These are phyloP conservation scores for Gymnarchus niloticus DNA, from an alignment of 2,113 vertebrate genomes.

Conservation along the genomic window DNA sequence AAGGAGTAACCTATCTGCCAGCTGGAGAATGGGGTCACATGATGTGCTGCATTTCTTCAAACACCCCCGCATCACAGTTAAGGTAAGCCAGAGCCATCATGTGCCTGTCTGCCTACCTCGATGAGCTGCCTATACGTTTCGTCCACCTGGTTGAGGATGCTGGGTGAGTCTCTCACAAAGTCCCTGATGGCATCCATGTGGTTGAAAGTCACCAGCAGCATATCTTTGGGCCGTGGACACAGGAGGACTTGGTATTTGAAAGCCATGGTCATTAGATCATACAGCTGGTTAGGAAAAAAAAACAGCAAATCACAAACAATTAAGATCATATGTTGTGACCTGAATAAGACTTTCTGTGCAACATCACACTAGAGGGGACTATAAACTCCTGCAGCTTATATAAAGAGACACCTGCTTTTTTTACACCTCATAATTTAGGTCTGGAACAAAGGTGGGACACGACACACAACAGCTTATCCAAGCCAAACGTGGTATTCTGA, in stretches of 20 bases:
- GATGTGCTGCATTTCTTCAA: too few relatives aligned
- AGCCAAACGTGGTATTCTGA: background rate
- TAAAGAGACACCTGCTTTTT: too few relatives aligned
- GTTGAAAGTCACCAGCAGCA: conserved; percentile 91
- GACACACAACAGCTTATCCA: background rate
- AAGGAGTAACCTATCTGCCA: background rate
- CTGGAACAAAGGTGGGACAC: too few relatives aligned
- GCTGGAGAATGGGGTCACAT: too few relatives aligned
- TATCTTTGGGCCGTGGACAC: conserved; percentile 85
- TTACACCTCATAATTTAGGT: too few relatives aligned
- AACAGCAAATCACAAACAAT: conserved; percentile 9
- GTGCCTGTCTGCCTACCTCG: conserved; percentile 60
- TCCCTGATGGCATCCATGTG: conserved; percentile 94
- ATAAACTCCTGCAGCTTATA: conserved; percentile 16
- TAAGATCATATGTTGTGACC: background rate
- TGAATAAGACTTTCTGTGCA: background rate
- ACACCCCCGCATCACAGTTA: too few relatives aligned
- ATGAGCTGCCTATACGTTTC: conserved; percentile 80
- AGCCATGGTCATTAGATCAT: conserved; percentile 98
- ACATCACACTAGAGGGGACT: conserved; percentile 49
- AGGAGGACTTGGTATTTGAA: conserved; percentile 97
- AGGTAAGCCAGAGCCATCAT: too few relatives aligned
- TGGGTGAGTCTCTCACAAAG: conserved; percentile 78
- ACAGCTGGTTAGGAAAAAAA: conserved; percentile 68
- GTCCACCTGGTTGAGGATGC: conserved; percentile 83